Evolutionary conservation across 1,140 invertebrate genomes (phyloP), one percentile per base, ranked within the genome.

Genomic region (Leptoteleia sp.): DNA sequence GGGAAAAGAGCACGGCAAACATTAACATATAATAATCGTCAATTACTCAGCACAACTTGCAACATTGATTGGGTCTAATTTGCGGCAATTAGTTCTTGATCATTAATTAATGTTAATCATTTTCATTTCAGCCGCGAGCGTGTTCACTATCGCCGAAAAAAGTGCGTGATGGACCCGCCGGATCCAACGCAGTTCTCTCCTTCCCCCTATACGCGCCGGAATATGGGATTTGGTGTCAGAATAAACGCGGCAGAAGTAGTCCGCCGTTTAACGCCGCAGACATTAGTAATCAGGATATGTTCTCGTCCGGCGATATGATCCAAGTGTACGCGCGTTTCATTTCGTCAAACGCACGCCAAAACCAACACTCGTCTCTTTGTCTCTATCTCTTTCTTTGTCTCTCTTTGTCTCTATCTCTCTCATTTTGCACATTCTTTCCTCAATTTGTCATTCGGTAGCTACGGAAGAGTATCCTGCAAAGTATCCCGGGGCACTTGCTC

Each of bases 191-290:
- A 54, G 52, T 78, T 73, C 67, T 78, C 64, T 79, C 79, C 79
- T 73, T 81, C 73, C 81, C 73, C 79, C 50, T 50, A 40, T n/a
- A n/a, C n/a, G 35, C 61, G 40, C 50, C 54, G 77, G 83, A 88
- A 89, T 89, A 89, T 89, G 84, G 88, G 83, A 88, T 89, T 89
- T 87, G 88, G 88, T 89, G 88, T 89, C 88, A 88, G 82, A 84
- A 80, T 81, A n/a, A n/a, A 77, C 80, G 80, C 31, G 59, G 61
- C 72, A 79, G 83, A 89, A 88, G 88, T 88, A 88, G 88, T 88
- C 84, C 88, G 83, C 80, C 81, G 64, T 80, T 84, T 81, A 77
- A 80, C 80, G 57, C 64, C 71, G 55, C 61, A 65, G 76, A 84
- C 87, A 89, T 89, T 88, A 89, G 87, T 89, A 89, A 89, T 88